Percentiles rank a stretch among this genome's conserved stretches.
Evolutionary conservation across 2,888 invertebrate species (phyloP).

Genomic region (Schrankia costaestrigalis): DNA sequence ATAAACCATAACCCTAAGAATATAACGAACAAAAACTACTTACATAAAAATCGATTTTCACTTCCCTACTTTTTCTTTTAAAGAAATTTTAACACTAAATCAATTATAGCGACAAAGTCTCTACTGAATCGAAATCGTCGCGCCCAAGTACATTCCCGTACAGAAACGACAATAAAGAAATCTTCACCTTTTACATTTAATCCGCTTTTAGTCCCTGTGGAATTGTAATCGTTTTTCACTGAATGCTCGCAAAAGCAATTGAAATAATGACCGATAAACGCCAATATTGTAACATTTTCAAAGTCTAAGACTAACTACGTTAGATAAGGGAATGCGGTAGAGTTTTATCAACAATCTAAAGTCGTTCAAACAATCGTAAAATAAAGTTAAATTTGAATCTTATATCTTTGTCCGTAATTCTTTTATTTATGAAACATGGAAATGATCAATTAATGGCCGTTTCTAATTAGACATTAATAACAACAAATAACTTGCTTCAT

Average conservation of each 20-base stretch:
- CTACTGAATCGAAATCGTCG: background rate
- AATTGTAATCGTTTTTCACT: slow-evolving; percentile 2
- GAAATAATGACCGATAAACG: slow-evolving; percentile 29
- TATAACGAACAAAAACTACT: too few species aligned
- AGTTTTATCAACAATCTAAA: slow-evolving; percentile 64
- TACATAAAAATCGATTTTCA: too few species aligned
- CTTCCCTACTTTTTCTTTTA: too few species aligned
- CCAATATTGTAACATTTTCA: slow-evolving; percentile 29
- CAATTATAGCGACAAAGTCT: background rate
- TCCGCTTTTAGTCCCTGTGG: background rate
- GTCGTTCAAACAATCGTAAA: slow-evolving; percentile 65
- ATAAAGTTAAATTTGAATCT: slow-evolving; percentile 57
- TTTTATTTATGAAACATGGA: slow-evolving; percentile 30
- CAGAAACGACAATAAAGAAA: background rate
- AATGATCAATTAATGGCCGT: slow-evolving; percentile 25
- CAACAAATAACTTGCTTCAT: too few species aligned
- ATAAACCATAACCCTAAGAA: too few species aligned
- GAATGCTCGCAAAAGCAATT: slow-evolving; percentile 12
- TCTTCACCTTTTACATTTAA: slow-evolving; percentile 1
- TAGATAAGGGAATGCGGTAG: slow-evolving; percentile 56
- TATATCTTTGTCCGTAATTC: slow-evolving; percentile 46
- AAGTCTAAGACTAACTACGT: slow-evolving; percentile 44
- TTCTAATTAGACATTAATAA: too few species aligned
- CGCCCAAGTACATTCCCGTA: background rate
- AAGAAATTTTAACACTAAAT: too few species aligned